phyloP scores from a whole-genome alignment of 2,888 invertebrate genomes.

The Drosophila flavopinicola region DNA sequence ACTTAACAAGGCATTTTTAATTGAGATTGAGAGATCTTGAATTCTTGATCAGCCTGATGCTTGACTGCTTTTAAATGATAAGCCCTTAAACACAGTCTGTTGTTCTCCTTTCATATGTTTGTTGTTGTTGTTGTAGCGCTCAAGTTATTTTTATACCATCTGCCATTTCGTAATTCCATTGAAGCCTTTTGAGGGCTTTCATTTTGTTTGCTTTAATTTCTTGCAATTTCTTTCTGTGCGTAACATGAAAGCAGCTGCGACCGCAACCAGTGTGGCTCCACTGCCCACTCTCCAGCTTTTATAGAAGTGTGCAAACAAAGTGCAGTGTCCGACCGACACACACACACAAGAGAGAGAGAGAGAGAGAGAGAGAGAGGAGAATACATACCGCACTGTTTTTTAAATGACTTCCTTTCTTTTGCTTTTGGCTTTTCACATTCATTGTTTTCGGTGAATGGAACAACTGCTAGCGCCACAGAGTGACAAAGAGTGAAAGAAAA shows the following conservation, averaged over 20 bases:
- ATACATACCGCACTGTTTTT: conserved; percentile 36
- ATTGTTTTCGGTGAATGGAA: conserved; percentile 66
- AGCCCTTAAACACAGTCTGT: too few relatives aligned
- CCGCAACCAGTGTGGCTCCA: conserved; percentile 1
- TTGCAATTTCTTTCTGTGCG: conserved; percentile 16
- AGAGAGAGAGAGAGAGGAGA: background rate
- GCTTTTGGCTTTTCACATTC: conserved; percentile 39
- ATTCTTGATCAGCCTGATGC: too few relatives aligned
- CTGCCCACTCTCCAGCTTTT: background rate
- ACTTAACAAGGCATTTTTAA: too few relatives aligned
- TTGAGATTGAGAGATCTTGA: too few relatives aligned
- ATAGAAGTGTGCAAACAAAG: conserved; percentile 28
- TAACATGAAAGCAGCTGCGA: conserved; percentile 19
- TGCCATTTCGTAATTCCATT: conserved; percentile 1
- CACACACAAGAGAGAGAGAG: background rate
- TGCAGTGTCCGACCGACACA: conserved; percentile 39
- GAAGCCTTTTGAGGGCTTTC: background rate
- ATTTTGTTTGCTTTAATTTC: conserved; percentile 4
- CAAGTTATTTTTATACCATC: background rate
- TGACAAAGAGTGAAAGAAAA: conserved; percentile 27
- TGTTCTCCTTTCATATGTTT: too few relatives aligned
- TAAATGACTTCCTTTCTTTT: conserved; percentile 63
- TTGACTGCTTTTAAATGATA: too few relatives aligned
- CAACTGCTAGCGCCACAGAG: conserved; percentile 40
- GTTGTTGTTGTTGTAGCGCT: background rate